These are phyloP conservation scores for Rotaria sp. DNA, from an alignment of 2,888 invertebrate genomes.

Conservation along the genomic window DNA sequence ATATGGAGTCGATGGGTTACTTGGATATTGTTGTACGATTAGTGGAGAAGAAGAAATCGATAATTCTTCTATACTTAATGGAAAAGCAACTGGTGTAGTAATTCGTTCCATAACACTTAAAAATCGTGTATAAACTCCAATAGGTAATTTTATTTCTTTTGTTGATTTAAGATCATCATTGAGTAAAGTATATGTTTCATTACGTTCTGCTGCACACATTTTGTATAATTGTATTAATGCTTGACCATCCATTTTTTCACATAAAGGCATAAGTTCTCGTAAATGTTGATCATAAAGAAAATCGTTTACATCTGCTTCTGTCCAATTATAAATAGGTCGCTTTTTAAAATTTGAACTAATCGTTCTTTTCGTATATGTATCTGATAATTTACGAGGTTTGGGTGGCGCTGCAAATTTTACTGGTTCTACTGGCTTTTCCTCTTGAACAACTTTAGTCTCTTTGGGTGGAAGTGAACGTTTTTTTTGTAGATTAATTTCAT, in stretches of 20 bases:
- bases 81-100: neutral
- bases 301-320: neutral
- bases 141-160: neutral
- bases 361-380: neutral
- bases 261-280: neutral
- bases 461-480: neutral
- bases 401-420: too few relatives aligned
- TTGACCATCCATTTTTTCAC: neutral
- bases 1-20: too few relatives aligned
- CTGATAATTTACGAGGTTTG: neutral
- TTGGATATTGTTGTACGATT: neutral
- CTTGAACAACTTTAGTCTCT: neutral
- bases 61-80: too few relatives aligned
- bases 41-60: neutral
- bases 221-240: constrained; percentile 10
- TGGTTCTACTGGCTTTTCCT: neutral
- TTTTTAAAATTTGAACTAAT: neutral
- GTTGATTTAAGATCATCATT: neutral
- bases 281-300: neutral
- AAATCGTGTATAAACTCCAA: neutral
- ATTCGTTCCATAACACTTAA: neutral
- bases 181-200: neutral
- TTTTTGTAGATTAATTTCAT: neutral
- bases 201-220: neutral
- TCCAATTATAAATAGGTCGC: neutral